phyloP scores from a whole-genome alignment of 2,888 invertebrate species.

The Polymixis flavicincta region DNA sequence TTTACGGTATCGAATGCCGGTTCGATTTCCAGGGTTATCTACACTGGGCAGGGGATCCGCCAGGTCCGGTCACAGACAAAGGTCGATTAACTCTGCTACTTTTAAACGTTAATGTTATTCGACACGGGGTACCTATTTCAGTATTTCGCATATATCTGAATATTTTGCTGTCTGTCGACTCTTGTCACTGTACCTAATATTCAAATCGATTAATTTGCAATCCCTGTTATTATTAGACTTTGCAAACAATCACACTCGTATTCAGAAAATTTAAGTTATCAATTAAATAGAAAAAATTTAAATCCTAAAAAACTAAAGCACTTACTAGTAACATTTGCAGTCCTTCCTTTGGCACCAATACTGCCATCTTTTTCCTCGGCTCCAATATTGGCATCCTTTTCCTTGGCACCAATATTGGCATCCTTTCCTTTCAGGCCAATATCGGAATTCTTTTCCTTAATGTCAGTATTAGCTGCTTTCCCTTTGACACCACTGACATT shows the following conservation, averaged over 20 bases:
- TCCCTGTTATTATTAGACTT: neutral
- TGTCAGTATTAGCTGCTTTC: neutral
- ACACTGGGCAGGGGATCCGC: too few relatives aligned
- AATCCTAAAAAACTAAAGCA: neutral
- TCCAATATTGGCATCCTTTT: neutral
- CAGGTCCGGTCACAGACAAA: too few relatives aligned
- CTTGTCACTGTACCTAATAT: neutral
- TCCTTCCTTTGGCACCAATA: neutral
- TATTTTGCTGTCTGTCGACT: neutral
- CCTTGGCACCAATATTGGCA: neutral
- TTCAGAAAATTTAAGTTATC: neutral
- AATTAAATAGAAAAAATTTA: neutral
- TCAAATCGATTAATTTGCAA: neutral
- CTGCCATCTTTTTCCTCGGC: neutral
- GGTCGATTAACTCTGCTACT: neutral
- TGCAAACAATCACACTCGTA: neutral
- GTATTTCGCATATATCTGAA: neutral
- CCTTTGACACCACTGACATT: neutral
- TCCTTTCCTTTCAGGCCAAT: neutral
- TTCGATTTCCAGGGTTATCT: neutral
- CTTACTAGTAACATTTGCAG: constrained; percentile 25
- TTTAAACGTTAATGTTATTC: neutral
- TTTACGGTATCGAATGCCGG: neutral
- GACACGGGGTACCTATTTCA: neutral
- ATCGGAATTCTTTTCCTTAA: neutral